Percentiles rank a stretch among this genome's conserved stretches.
These are phyloP conservation scores for Tauraco erythrolophus DNA, from an alignment of 2,113 vertebrate genomes.

Conservation along the genomic window DNA sequence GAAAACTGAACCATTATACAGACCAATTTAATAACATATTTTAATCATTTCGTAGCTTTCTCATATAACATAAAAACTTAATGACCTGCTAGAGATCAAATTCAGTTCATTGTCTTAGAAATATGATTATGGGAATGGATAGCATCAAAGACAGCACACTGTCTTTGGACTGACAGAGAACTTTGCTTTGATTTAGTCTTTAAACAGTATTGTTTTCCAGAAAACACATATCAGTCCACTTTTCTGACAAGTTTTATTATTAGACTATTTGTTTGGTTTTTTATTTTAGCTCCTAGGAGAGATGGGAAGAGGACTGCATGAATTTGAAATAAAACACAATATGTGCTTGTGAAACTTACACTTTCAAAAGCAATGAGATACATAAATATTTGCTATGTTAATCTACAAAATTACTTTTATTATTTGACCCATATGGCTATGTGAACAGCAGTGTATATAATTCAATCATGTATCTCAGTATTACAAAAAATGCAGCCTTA, in stretches of 20 bases:
- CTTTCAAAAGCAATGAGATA: slow-evolving; percentile 49
- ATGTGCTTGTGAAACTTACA: slow-evolving; percentile 5
- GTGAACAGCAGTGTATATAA: slow-evolving; percentile 1
- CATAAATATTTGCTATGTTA: slow-evolving; percentile 53
- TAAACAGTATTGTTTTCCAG: slow-evolving; percentile 31
- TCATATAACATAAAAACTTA: background rate
- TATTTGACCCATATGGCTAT: slow-evolving; percentile 61
- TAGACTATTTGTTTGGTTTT: background rate
- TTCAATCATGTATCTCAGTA: background rate
- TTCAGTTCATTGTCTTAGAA: background rate
- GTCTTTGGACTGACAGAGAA: background rate
- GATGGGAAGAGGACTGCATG: background rate
- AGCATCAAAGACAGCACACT: background rate
- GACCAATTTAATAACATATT: background rate
- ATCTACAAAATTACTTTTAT: slow-evolving; percentile 37
- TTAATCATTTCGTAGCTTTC: background rate
- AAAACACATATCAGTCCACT: background rate
- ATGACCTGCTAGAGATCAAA: background rate
- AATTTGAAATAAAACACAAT: slow-evolving; percentile 42
- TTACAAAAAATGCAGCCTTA: slow-evolving; percentile 43
- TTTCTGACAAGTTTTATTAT: slow-evolving; percentile 35
- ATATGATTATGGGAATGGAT: background rate
- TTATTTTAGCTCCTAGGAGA: slow-evolving; percentile 1
- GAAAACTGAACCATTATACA: background rate
- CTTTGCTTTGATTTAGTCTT: slow-evolving; percentile 21